Percentiles rank a stretch among this genome's conserved stretches.
Evolutionary conservation across 2,888 invertebrate genomes (phyloP).

Genomic region (Philereme vetulata): DNA sequence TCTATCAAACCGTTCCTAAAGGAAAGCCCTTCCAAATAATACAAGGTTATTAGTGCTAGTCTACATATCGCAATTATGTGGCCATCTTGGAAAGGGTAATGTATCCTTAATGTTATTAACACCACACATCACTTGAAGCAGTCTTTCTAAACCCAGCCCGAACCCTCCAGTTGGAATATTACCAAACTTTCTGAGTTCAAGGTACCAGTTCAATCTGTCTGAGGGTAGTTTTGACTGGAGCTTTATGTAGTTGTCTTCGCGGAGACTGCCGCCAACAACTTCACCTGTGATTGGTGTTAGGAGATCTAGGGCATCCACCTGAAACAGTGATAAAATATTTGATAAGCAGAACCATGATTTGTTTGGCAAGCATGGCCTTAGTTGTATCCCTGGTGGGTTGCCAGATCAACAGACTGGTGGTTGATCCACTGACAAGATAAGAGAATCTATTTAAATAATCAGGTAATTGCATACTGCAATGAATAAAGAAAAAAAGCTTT

Average conservation of each 20-base stretch:
- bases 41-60: conserved; percentile 47
- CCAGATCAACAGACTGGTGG: too few relatives aligned
- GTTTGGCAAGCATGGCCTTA: too few relatives aligned
- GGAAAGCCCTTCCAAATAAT: too few relatives aligned
- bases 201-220: conserved; percentile 90
- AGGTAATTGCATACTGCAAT: too few relatives aligned
- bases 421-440: too few relatives aligned
- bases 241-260: conserved; percentile 89
- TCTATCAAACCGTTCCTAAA: too few relatives aligned
- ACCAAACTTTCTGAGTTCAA: conserved; percentile 94
- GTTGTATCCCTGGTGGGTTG: too few relatives aligned
- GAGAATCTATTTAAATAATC: too few relatives aligned
- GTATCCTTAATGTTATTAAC: conserved; percentile 96
- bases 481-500: too few relatives aligned
- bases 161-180: conserved; percentile 96
- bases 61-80: conserved; percentile 90
- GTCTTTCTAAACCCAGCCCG: conserved; percentile 97
- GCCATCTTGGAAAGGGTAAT: conserved; percentile 97
- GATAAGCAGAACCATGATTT: too few relatives aligned
- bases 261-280: conserved; percentile 96
- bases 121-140: conserved; percentile 91
- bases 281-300: conserved; percentile 96
- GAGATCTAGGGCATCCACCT: conserved; percentile 94
- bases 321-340: conserved; percentile 42
- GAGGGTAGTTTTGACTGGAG: conserved; percentile 86